Percentiles rank a stretch among this genome's conserved stretches.
These are phyloP conservation scores for Acleris laterana DNA, from an alignment of 2,888 invertebrate species.

Conservation along the genomic window DNA sequence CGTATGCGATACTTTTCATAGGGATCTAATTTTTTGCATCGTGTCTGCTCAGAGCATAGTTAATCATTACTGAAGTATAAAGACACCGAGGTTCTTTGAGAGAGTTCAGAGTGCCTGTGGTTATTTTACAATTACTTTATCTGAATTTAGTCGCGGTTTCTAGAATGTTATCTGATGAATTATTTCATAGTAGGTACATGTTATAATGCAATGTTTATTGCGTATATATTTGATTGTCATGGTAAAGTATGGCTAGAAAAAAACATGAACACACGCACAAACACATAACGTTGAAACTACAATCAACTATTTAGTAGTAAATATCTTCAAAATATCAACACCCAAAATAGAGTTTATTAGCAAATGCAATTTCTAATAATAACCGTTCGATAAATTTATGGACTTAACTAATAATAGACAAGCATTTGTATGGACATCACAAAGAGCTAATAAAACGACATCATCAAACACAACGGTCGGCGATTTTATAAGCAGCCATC, in stretches of 20 bases:
- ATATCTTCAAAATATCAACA: slow-evolving; percentile 8
- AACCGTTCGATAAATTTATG: slow-evolving; percentile 54
- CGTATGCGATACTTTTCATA: slow-evolving; percentile 67
- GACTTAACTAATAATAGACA: slow-evolving; percentile 51
- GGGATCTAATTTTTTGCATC: slow-evolving; percentile 52
- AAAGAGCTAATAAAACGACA: slow-evolving; percentile 66
- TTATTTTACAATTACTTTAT: neutral
- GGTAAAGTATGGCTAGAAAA: no score
- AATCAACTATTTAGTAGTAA: no score
- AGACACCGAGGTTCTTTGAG: slow-evolving; percentile 36
- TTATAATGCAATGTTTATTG: no score
- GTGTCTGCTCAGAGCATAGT: slow-evolving; percentile 47
- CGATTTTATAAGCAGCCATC: slow-evolving; percentile 72
- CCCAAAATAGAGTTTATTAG: slow-evolving; percentile 32
- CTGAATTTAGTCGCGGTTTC: neutral
- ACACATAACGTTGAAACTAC: no score
- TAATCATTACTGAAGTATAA: slow-evolving; percentile 45
- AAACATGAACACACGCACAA: no score
- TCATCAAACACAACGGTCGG: slow-evolving; percentile 56
- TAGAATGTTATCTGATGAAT: no score
- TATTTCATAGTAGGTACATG: no score
- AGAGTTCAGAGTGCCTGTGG: neutral
- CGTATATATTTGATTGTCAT: no score
- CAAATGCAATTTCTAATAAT: slow-evolving; percentile 46
- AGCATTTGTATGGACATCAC: slow-evolving; percentile 54